phyloP scores from a whole-genome alignment of 1,140 invertebrate species.

The Oryctes rhinoceros region DNA sequence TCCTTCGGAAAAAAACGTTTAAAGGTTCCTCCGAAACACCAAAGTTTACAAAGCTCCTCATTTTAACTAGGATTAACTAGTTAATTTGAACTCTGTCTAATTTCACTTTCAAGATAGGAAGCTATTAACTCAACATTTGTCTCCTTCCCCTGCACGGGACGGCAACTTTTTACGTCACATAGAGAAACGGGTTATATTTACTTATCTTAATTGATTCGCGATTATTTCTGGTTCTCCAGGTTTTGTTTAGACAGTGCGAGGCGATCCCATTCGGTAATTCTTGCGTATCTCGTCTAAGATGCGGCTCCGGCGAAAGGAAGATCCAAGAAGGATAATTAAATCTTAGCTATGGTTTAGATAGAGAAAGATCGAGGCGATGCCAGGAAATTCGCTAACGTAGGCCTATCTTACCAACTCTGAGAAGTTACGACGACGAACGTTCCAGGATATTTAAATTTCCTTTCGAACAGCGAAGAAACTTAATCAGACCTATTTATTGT shows the following conservation, averaged over 20 bases:
- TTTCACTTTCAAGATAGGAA: neutral
- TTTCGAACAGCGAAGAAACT: slow-evolving; percentile 12
- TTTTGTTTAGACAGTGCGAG: slow-evolving; percentile 3
- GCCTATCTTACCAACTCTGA: neutral
- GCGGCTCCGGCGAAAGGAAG: neutral
- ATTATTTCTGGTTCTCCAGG: neutral
- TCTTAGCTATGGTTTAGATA: slow-evolving; percentile 20
- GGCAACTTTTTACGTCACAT: neutral
- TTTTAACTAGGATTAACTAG: neutral
- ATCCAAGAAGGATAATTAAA: slow-evolving; percentile 21
- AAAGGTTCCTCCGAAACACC: too few relatives aligned
- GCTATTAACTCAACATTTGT: slow-evolving; percentile 9
- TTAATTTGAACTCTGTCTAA: neutral
- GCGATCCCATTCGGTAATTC: slow-evolving; percentile 1
- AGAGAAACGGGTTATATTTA: neutral
- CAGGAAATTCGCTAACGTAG: neutral
- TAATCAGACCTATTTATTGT: slow-evolving; percentile 35
- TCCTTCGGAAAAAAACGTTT: too few relatives aligned
- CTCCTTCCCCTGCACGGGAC: neutral
- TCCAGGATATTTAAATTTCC: slow-evolving; percentile 28
- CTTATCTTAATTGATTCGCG: slow-evolving; percentile 1
- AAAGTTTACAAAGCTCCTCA: too few relatives aligned
- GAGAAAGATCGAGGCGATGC: neutral
- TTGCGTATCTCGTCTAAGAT: neutral
- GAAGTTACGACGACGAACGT: slow-evolving; percentile 1